Base-by-base conservation (phyloP, 2,797 vertebrate species). In the Rhabdomys pumilio region DNA sequence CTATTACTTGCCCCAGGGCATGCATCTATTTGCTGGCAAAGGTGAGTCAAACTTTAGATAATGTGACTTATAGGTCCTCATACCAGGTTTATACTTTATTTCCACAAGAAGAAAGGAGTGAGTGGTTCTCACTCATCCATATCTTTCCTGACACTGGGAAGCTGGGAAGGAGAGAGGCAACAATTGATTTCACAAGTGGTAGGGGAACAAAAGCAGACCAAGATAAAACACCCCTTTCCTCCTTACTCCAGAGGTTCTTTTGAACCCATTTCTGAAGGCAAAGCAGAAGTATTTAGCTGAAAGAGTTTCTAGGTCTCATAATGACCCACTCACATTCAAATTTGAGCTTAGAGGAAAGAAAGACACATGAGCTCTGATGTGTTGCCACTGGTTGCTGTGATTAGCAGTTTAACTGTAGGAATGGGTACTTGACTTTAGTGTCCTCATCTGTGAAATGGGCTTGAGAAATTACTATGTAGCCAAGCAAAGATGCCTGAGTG, bases 371-470 rank as follows among this genome's bases (percentile, higher is more conserved):
- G 44, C 6, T 92, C 24, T 85, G 31, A 31, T 61, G 17, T 53
- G 57, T 44, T 90, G 72, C 53, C 53, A 77, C 26, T 87, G 38
- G 26, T 13, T 85, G 50, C 41, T 72, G 31, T 1, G 13, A 84
- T 85, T 44, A 94, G 34, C 17, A 59, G 29, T 69, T 53, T 69
- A 92, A 90, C 31, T 55, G 77, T 53, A 41, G n/a, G 65, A 31
- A 80, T 92, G 12, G 5, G 41, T n/a, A 26, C 14, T 50, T 76
- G 84, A 61, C 72, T 22, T 90, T 24, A 79, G 75, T 72, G 91
- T 80, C 44, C 31, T 92, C 20, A 95, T 53, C 65, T 94, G 31
- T 89, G 89, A 85, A 93, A 96, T 59, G 80, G n/a, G 9, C 76
- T 79, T 91, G 26, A 92, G 87, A 82, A 91, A 85, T 82, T 81